phyloP scores from a whole-genome alignment of 2,797 vertebrate genomes.

The Oreonectes daqikongensis region DNA sequence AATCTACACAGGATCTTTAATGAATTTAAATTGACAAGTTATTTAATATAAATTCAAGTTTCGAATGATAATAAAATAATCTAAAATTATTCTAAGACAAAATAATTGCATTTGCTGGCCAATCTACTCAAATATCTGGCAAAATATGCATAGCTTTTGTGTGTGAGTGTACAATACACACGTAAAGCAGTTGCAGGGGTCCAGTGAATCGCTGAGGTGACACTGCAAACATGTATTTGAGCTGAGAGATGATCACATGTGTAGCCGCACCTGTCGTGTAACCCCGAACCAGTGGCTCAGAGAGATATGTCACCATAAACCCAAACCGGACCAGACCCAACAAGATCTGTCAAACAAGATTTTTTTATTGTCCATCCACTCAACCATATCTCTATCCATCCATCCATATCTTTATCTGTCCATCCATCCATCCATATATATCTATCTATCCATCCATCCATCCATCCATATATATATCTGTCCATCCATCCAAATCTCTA shows the following conservation, averaged over 20 bases:
- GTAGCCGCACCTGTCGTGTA: conserved; percentile 88
- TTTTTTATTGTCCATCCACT: no score
- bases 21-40: no score
- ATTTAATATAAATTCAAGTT: no score
- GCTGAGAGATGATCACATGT: conserved; percentile 88
- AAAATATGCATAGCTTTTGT: no score
- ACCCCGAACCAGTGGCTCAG: conserved; percentile 86
- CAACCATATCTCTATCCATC: not conserved
- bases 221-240: conserved; percentile 89
- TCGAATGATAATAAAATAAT: no score
- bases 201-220: conserved; percentile 70
- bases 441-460: not conserved
- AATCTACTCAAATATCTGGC: no score
- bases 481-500: no score
- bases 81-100: no score
- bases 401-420: not conserved
- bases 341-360: conserved; percentile 72
- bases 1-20: no score
- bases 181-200: conserved; percentile 74
- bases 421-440: no score
- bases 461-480: no score
- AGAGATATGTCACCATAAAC: conserved; percentile 92
- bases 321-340: conserved; percentile 88
- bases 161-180: conserved; percentile 61
- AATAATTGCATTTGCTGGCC: no score